phyloP scores from a whole-genome alignment of 2,113 vertebrate species.

The Oryzias melastigma region DNA sequence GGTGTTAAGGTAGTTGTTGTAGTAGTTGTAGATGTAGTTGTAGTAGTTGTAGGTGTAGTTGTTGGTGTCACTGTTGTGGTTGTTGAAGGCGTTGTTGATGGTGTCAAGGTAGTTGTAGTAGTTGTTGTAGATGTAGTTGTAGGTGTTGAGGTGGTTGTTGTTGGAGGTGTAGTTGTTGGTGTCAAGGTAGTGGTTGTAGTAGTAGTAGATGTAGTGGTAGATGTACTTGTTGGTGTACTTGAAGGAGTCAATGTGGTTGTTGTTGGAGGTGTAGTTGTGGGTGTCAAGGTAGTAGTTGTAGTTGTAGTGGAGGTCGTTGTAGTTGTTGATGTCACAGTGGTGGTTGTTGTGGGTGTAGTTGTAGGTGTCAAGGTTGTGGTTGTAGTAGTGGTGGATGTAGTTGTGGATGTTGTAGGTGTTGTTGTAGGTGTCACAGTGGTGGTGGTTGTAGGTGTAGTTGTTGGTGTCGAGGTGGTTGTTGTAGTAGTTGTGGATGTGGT shows the following conservation, averaged over 20 bases:
- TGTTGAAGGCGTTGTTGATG: background rate
- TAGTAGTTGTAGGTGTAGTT: background rate
- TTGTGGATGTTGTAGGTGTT: background rate
- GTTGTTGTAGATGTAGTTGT: background rate
- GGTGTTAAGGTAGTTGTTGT: background rate
- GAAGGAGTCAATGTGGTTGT: background rate
- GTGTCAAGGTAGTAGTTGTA: background rate
- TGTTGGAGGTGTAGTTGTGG: background rate
- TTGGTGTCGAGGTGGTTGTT: background rate
- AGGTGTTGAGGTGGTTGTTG: background rate
- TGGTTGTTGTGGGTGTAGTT: background rate
- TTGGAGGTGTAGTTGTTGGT: background rate
- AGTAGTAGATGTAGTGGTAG: background rate
- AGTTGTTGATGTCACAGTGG: background rate
- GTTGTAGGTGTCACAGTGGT: background rate
- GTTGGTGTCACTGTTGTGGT: background rate
- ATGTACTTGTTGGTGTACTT: background rate
- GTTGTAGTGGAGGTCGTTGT: background rate
- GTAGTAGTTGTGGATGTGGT: background rate
- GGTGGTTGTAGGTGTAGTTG: background rate
- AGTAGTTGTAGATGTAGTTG: background rate
- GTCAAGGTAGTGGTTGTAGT: background rate
- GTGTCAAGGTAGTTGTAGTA: background rate
- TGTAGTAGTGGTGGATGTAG: background rate
- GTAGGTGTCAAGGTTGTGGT: background rate